These are phyloP conservation scores for Papilio glaucus DNA, from an alignment of 1,140 invertebrate genomes.

Conservation along the genomic window DNA sequence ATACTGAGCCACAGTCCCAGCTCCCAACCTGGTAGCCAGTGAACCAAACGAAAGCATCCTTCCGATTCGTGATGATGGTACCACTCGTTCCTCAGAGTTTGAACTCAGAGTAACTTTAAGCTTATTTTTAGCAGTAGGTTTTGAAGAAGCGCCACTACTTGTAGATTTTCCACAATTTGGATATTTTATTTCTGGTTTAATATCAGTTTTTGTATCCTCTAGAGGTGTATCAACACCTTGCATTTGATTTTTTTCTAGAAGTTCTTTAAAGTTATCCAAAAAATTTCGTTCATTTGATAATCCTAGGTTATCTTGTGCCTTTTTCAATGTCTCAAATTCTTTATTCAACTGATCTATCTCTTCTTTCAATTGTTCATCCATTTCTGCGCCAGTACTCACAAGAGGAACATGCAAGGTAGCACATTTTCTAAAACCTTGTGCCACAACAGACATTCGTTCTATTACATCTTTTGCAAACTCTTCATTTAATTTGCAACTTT, in stretches of 20 bases:
- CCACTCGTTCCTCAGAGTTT: conserved; percentile 93
- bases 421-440: conserved; percentile 72
- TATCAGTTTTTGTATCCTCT: conserved; percentile 7
- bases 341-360: conserved; percentile 75
- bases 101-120: conserved; percentile 85
- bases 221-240: background rate
- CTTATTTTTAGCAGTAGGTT: conserved; percentile 73
- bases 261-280: conserved; percentile 46
- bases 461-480: conserved; percentile 61
- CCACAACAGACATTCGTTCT: conserved; percentile 65
- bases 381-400: conserved; percentile 48
- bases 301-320: conserved; percentile 47
- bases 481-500: conserved; percentile 57
- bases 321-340: conserved; percentile 73
- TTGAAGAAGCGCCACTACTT: conserved; percentile 44
- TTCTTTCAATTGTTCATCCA: conserved; percentile 67
- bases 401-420: conserved; percentile 57
- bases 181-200: background rate
- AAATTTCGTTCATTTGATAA: conserved; percentile 25
- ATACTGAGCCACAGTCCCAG: conserved; percentile 96
- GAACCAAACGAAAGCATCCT: conserved; percentile 96
- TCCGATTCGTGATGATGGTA: conserved; percentile 93
- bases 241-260: conserved; percentile 49
- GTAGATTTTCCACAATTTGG: background rate
- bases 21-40: conserved; percentile 94